Evolutionary conservation across 2,797 vertebrate species (phyloP), one percentile per base, ranked within the genome.

Genomic region (Myotis vivesi): DNA sequence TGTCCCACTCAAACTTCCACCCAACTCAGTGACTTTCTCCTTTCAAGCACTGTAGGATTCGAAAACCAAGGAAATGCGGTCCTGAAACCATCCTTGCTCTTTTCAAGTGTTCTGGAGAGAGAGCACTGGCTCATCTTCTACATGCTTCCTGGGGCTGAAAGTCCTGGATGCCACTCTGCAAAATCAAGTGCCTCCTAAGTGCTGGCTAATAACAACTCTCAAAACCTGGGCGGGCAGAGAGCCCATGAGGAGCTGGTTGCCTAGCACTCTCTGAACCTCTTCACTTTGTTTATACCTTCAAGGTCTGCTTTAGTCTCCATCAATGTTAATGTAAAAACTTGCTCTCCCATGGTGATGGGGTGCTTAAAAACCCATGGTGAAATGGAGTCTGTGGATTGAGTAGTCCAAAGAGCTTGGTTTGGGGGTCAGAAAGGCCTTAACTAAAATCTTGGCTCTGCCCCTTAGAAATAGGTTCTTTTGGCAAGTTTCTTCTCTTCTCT

Each of bases 171-270:
- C 53, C 64, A 66, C 86, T 95, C 68, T 86, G 87, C 33, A 93
- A 92, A 90, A 71, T 59, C 91, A 94, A 96, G 92, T 44, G 75
- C 30, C 57, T 77, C 64, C 82, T 28, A 68, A 93, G 76, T 92
- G 71, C 87, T 64, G 66, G n/a, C 87, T 92, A 44, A 93, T 66
- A 88, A 91, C 93, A 66, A 64, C 44, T 53, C 46, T 93, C 41
- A 49, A 75, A 84, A 36, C 30, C 72, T 17, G 25, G n/a, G 86
- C 30, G 25, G 59, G 71, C 68, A 88, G 73, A 81, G 36, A 81
- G 49, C 25, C 33, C 38, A 1, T 0, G 0, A n/a, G 30, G 36
- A 44, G 79, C 92, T 17, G 22, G 13, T 69, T 66, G 88, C 79
- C 53, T 1, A 25, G 91, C 20, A 44, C 71, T 53, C 86, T 57